Percentiles rank a stretch among this genome's conserved stretches.
phyloP scores from a whole-genome alignment of 2,888 invertebrate genomes.

The Plagiodera versicolora region DNA sequence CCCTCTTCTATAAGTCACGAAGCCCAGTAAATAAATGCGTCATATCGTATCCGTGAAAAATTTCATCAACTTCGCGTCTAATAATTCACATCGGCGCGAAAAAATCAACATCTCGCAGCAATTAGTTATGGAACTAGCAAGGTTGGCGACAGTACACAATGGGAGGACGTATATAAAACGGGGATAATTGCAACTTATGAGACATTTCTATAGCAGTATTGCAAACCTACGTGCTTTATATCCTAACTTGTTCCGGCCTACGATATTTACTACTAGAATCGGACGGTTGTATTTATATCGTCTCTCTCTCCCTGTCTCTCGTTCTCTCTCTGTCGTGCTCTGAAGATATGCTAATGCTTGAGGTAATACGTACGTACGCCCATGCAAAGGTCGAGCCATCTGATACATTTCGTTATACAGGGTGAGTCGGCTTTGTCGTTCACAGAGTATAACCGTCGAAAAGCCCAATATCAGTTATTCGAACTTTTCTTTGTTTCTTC shows the following conservation, averaged over 20 bases:
- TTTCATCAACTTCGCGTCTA: constrained; percentile 13
- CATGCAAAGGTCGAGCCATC: neutral
- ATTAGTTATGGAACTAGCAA: constrained; percentile 42
- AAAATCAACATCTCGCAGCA: constrained; percentile 26
- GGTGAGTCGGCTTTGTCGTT: neutral
- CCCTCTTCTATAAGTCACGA: too few relatives aligned
- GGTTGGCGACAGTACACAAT: constrained; percentile 50
- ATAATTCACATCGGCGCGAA: constrained; percentile 25
- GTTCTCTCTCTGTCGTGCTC: too few relatives aligned
- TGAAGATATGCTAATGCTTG: constrained; percentile 17
- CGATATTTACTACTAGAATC: constrained; percentile 43
- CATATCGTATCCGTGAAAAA: constrained; percentile 8
- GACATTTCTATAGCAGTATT: constrained; percentile 52
- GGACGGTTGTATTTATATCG: constrained; percentile 21
- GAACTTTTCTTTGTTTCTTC: too few relatives aligned
- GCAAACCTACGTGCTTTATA: constrained; percentile 50
- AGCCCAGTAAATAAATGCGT: constrained; percentile 14
- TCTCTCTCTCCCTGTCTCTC: constrained; percentile 14
- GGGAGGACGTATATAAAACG: constrained; percentile 52
- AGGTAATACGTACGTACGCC: constrained; percentile 5
- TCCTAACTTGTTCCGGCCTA: constrained; percentile 47
- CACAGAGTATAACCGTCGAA: too few relatives aligned
- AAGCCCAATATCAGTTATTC: too few relatives aligned
- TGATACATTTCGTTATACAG: neutral
- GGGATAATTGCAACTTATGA: constrained; percentile 54